Base-by-base conservation (phyloP, 2,888 invertebrate species). In the Lithophane semibrunnea region DNA sequence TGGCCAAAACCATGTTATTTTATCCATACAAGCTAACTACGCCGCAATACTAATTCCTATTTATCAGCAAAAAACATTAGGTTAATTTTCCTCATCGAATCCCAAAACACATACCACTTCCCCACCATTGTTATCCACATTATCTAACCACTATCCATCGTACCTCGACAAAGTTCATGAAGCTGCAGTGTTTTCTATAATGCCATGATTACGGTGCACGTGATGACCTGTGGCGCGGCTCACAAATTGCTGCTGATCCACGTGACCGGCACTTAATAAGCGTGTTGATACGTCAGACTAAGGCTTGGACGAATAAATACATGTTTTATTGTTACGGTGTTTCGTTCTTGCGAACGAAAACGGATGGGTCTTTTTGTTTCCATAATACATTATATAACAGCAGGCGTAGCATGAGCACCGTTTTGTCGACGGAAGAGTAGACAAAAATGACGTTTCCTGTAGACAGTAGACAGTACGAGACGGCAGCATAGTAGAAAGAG, bases 211-310 rank as follows among this genome's bases (percentile, higher is more conserved):
- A 86, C 49, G 9, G 12, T 64, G 42, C 74, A 84, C 79, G 81
- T 83, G 73, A 81, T 73, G 78, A 69, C 66, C 54, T 67, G 61
- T 29, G 75, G 65, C 82, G 60, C 73, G 66, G 61, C 74, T 72
- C 58, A 84, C 79, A 85, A 84, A 86, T 81, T 69, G 61, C 74
- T 64, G 63, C 73, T 73, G 56, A 73, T 76, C 69, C 81, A 82
- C 85, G 85, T 85, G 84, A 84, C 77, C 4, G 60, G 24, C 70
- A 58, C 75, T 79, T 74, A 78, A 73, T 69, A 82, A 84, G 65
- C 82, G 54, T 67, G 72, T 56, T 72, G 58, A 65, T 68, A 82
- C 83, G 83, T 85, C 85, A 83, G 76, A 83, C 67, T 83, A 61
- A 68, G 70, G 47, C n/a, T 52, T 52, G 52, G 47, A 49, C 65